A percentile compares a stretch with the other conserved stretches of the same genome.
phyloP scores from a whole-genome alignment of 2,797 vertebrate species.

The Poecilia picta region DNA sequence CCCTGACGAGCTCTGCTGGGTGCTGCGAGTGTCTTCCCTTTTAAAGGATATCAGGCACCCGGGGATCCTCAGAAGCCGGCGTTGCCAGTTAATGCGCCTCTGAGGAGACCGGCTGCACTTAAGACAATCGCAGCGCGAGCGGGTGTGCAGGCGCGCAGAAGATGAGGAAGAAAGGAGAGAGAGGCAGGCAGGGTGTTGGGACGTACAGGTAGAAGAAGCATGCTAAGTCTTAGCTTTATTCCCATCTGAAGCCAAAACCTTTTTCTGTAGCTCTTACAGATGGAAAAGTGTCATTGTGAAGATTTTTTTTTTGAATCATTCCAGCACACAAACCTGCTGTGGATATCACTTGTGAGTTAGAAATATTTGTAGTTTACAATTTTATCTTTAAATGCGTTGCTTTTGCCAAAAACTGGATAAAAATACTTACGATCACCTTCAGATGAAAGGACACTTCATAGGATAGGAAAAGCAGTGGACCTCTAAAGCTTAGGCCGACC shows the following conservation, averaged over 20 bases:
- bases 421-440: not conserved
- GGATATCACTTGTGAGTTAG: conserved; percentile 17
- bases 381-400: not conserved
- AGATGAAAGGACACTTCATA: not conserved
- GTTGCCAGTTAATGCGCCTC: conserved; percentile 73
- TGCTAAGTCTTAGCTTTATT: conserved; percentile 37
- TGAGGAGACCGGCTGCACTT: conserved; percentile 69
- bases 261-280: conserved; percentile 44
- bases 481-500: not conserved
- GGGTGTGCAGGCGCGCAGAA: conserved; percentile 28
- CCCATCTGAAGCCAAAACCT: conserved; percentile 49
- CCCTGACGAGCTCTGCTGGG: conserved; percentile 57
- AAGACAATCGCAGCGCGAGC: conserved; percentile 66
- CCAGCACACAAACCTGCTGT: conserved; percentile 14
- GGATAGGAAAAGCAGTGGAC: not conserved
- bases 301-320: conserved; percentile 34
- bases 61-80: conserved; percentile 63
- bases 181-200: conserved; percentile 1
- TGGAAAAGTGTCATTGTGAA: conserved; percentile 66
- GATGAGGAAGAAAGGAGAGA: conserved; percentile 32
- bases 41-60: conserved; percentile 63
- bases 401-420: not conserved
- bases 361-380: conserved; percentile 1
- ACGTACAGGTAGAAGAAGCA: conserved; percentile 32
- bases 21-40: conserved; percentile 56